phyloP scores from a whole-genome alignment of 2,113 vertebrate genomes.

The Anhinga rufa region DNA sequence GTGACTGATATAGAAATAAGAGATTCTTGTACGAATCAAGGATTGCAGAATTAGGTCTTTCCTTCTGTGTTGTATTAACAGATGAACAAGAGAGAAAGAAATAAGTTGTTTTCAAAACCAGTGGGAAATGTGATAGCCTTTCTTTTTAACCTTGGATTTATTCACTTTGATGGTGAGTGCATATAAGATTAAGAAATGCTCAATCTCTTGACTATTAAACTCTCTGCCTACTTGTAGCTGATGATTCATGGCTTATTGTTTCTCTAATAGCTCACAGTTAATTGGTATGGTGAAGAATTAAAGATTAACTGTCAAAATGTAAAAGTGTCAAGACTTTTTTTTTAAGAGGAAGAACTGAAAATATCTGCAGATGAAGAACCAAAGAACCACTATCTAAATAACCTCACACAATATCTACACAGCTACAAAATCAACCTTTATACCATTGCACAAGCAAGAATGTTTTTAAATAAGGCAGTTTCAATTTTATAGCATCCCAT shows the following conservation, averaged over 20 bases:
- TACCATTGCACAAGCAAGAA: not conserved
- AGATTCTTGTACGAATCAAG: not conserved
- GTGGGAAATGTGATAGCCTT: not conserved
- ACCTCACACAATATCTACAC: not conserved
- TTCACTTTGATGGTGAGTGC: conserved; percentile 21
- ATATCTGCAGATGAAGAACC: conserved; percentile 11
- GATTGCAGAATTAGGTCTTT: not conserved
- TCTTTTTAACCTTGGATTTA: conserved; percentile 54
- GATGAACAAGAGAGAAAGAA: not conserved
- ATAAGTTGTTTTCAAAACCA: not conserved
- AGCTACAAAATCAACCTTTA: conserved; percentile 9
- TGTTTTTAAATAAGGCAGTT: conserved; percentile 56
- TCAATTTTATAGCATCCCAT: conserved; percentile 48
- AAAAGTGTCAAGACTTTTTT: not conserved
- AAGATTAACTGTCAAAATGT: conserved; percentile 49
- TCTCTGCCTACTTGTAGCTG: conserved; percentile 18
- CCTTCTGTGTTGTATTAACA: not conserved
- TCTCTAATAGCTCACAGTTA: conserved; percentile 38
- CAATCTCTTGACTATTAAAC: conserved; percentile 22
- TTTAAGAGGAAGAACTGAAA: not conserved
- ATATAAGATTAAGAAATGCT: conserved; percentile 49
- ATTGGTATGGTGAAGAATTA: conserved; percentile 29
- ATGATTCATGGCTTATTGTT: conserved; percentile 47
- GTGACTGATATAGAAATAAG: not conserved
- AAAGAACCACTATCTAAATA: conserved; percentile 20